phyloP scores from a whole-genome alignment of 1,140 invertebrate species.

The Euschistus heros region DNA sequence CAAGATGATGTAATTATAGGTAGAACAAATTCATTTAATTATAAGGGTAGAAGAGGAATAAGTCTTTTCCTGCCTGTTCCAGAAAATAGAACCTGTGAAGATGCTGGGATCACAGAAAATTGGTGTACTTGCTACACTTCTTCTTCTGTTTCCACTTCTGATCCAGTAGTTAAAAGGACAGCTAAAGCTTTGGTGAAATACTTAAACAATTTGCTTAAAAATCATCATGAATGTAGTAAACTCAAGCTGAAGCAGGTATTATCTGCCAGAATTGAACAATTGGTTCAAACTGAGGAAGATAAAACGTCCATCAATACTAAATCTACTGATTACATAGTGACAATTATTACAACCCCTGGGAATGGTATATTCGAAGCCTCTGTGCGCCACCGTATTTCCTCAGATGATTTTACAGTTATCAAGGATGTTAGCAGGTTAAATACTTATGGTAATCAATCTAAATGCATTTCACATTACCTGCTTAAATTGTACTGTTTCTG shows the following conservation, averaged over 20 bases:
- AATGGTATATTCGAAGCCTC: constrained; percentile 34
- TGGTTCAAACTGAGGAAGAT: not conserved
- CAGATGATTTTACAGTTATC: constrained; percentile 34
- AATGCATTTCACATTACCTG: constrained; percentile 58
- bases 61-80: constrained; percentile 66
- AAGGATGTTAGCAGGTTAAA: constrained; percentile 65
- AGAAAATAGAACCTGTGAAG: constrained; percentile 56
- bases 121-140: constrained; percentile 73
- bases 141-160: constrained; percentile 40
- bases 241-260: constrained; percentile 25
- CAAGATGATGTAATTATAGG: constrained; percentile 30
- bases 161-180: constrained; percentile 38
- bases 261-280: constrained; percentile 26
- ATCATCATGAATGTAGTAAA: constrained; percentile 44
- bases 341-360: constrained; percentile 28
- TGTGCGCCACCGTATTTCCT: constrained; percentile 36
- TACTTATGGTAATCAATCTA: constrained; percentile 63
- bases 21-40: constrained; percentile 29
- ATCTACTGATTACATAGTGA: constrained; percentile 25
- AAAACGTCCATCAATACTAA: constrained; percentile 14
- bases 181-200: constrained; percentile 46
- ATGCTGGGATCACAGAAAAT: constrained; percentile 62
- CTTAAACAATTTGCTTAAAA: constrained; percentile 49
- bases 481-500: constrained; percentile 72
- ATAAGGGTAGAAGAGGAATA: constrained; percentile 40